Percentiles rank a stretch among this genome's conserved stretches.
These are phyloP conservation scores for Chelon auratus DNA, from an alignment of 2,797 vertebrate species.

Conservation along the genomic window DNA sequence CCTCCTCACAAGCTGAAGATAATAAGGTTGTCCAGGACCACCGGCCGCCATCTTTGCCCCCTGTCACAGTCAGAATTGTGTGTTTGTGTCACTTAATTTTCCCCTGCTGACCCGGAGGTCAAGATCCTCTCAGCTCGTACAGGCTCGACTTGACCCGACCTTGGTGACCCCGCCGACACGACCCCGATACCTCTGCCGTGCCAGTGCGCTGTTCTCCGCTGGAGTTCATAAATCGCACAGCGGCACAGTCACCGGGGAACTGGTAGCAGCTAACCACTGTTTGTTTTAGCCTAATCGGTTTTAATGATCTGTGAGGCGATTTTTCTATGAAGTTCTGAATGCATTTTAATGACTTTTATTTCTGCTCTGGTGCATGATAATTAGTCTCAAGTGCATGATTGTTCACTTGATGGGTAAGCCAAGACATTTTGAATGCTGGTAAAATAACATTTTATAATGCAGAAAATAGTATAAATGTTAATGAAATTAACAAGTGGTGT, in stretches of 20 bases:
- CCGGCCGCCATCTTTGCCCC: neutral
- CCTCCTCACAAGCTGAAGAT: neutral
- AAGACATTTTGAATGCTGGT: neutral
- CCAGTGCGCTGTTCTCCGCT: conserved; percentile 26
- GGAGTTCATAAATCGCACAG: conserved; percentile 67
- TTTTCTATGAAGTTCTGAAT: neutral
- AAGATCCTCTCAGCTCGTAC: conserved; percentile 46
- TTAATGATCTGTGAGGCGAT: conserved; percentile 37
- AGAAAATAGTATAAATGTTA: conserved; percentile 2
- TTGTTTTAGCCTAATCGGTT: conserved; percentile 30
- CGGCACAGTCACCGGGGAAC: conserved; percentile 16
- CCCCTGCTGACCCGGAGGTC: conserved; percentile 45
- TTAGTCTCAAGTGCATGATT: neutral
- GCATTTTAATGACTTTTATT: neutral
- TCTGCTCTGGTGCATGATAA: neutral
- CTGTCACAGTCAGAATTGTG: conserved; percentile 21
- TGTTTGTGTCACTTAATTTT: conserved; percentile 58
- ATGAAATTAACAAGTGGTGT: conserved; percentile 16
- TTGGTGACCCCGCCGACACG: conserved; percentile 41
- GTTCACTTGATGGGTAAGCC: neutral
- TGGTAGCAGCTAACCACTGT: conserved; percentile 37
- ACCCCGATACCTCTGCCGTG: conserved; percentile 44
- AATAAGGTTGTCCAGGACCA: neutral
- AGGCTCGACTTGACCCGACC: conserved; percentile 63
- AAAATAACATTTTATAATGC: conserved; percentile 7